Evolutionary conservation across 1,140 invertebrate species (phyloP).

Genomic region (Macrosteles quadrilineatus): DNA sequence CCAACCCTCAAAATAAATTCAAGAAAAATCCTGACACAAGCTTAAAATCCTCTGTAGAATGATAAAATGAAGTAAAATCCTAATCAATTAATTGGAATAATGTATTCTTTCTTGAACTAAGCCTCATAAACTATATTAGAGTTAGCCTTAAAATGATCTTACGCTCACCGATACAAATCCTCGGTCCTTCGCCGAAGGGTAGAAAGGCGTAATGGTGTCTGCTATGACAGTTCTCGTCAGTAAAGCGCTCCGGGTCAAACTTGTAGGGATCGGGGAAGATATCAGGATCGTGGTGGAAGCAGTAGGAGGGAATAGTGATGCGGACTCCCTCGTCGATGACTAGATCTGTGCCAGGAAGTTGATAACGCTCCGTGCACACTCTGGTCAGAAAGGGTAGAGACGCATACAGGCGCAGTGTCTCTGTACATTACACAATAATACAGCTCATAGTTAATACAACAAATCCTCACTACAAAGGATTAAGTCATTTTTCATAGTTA

Average conservation of each 20-base stretch:
- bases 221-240: constrained; percentile 46
- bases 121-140: no score
- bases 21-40: no score
- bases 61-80: no score
- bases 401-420: constrained; percentile 61
- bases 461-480: no score
- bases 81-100: no score
- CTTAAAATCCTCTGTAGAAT: no score
- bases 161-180: constrained; percentile 61
- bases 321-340: constrained; percentile 45
- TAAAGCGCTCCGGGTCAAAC: constrained; percentile 59
- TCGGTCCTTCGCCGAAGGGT: constrained; percentile 61
- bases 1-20: no score
- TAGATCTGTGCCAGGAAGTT: constrained; percentile 32
- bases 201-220: constrained; percentile 54
- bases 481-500: no score
- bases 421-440: constrained; percentile 46
- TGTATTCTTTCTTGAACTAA: no score
- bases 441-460: not conserved
- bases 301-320: constrained; percentile 49
- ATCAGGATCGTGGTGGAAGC: constrained; percentile 50
- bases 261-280: constrained; percentile 57
- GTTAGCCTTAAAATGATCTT: no score
- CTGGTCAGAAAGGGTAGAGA: constrained; percentile 52
- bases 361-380: constrained; percentile 53